Conservation (phyloP, 2,797 vertebrate genomes). For the Valencia hispanica region DNA sequence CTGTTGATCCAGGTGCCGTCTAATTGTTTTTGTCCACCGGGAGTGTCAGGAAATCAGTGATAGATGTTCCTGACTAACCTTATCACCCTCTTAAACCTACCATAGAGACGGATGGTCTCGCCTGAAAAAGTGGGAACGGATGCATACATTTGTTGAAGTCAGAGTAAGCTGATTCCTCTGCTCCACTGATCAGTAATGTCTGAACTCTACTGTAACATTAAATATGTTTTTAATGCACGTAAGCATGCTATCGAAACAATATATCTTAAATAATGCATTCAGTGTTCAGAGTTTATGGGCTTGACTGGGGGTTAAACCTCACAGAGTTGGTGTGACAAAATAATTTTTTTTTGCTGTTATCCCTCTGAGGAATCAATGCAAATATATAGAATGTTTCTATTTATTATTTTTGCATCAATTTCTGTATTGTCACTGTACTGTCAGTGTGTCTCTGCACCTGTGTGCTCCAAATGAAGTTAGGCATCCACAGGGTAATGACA, state of each 20-base stretch:
- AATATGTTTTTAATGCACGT: slow-evolving; percentile 5
- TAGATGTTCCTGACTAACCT: slow-evolving; percentile 76
- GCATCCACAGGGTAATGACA: slow-evolving; percentile 65
- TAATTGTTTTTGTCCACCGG: slow-evolving; percentile 80
- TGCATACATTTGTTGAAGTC: slow-evolving; percentile 50
- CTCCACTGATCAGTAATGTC: slow-evolving; percentile 42
- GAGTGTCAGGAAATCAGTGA: slow-evolving; percentile 72
- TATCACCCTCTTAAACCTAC: slow-evolving; percentile 65
- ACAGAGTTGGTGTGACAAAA: slow-evolving; percentile 18
- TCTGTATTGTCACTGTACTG: slow-evolving; percentile 15
- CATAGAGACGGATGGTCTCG: slow-evolving; percentile 47
- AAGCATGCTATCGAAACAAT: background rate
- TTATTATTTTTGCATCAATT: background rate
- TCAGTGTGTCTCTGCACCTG: slow-evolving; percentile 22
- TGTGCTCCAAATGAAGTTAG: slow-evolving; percentile 63
- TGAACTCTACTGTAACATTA: slow-evolving; percentile 35
- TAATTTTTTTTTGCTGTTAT: slow-evolving; percentile 19
- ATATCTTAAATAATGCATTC: slow-evolving; percentile 14
- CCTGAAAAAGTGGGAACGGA: slow-evolving; percentile 30
- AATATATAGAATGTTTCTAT: slow-evolving; percentile 36
- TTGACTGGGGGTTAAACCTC: background rate
- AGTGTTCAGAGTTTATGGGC: slow-evolving; percentile 20
- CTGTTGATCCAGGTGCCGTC: slow-evolving; percentile 82
- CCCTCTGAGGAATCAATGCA: slow-evolving; percentile 21
- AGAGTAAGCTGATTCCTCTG: slow-evolving; percentile 47